Evolutionary conservation across 1,140 invertebrate species (phyloP).

Genomic region (Aleiodes sp.): DNA sequence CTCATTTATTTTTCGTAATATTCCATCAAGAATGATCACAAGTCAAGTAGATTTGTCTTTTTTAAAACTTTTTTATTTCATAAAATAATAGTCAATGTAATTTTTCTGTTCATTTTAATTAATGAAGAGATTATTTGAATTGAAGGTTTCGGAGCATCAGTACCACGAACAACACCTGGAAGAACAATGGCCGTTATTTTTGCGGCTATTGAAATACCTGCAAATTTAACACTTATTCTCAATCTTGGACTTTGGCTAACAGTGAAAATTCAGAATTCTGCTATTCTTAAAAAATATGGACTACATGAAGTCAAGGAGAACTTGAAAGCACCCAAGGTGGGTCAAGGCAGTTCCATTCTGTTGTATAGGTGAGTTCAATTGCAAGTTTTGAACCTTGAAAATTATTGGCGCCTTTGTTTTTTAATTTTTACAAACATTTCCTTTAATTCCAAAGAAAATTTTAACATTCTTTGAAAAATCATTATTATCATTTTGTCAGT

Average conservation of each 20-base stretch:
- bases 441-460: no score
- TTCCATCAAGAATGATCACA: no score
- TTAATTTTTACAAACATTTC: no score
- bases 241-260: slow-evolving; percentile 71
- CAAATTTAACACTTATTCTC: slow-evolving; percentile 71
- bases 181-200: slow-evolving; percentile 69
- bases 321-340: slow-evolving; percentile 52
- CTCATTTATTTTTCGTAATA: no score
- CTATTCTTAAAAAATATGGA: slow-evolving; percentile 46
- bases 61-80: no score
- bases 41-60: no score
- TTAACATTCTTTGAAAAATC: no score
- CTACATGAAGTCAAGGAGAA: slow-evolving; percentile 45
- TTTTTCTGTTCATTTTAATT: no score
- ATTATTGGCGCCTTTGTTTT: no score
- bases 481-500: no score
- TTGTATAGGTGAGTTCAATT: slow-evolving; percentile 46
- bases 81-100: no score
- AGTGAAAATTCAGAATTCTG: slow-evolving; percentile 63
- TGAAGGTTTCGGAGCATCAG: slow-evolving; percentile 71
- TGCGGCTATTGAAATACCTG: slow-evolving; percentile 70
- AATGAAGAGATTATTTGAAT: not conserved
- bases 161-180: slow-evolving; percentile 70
- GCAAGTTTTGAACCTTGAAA: not conserved
- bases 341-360: slow-evolving; percentile 55